A percentile compares a stretch with the other conserved stretches of the same genome.
These are phyloP conservation scores for Poecilia wingei DNA, from an alignment of 2,797 vertebrate genomes.

Conservation along the genomic window DNA sequence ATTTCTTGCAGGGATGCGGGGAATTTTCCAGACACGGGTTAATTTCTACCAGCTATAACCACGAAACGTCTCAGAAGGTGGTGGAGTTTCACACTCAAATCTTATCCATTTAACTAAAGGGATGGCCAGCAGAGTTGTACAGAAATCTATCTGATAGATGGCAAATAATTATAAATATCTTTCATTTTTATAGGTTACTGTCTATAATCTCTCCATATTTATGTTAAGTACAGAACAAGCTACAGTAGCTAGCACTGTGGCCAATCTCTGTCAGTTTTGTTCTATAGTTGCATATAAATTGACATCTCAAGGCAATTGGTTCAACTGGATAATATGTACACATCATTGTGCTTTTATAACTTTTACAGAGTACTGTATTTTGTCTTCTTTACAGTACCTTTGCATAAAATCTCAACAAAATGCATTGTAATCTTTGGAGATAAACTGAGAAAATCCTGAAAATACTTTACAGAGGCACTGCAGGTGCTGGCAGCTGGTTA, in stretches of 20 bases:
- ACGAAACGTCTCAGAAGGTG: conserved; percentile 27
- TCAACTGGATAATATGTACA: neutral
- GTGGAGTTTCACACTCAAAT: conserved; percentile 34
- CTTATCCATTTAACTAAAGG: conserved; percentile 53
- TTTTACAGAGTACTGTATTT: too few species aligned
- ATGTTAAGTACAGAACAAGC: conserved; percentile 53
- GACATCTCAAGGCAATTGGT: neutral
- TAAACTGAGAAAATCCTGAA: neutral
- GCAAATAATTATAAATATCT: conserved; percentile 62
- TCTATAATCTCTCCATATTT: conserved; percentile 45
- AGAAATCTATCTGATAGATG: conserved; percentile 57
- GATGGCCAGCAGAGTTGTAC: conserved; percentile 32
- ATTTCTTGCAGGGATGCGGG: neutral
- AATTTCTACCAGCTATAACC: neutral
- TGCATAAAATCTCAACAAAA: neutral
- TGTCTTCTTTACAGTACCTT: neutral
- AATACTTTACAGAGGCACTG: neutral
- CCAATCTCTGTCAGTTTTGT: neutral
- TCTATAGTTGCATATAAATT: neutral
- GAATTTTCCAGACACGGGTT: neutral
- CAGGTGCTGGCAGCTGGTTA: conserved; percentile 50
- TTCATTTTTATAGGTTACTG: conserved; percentile 63
- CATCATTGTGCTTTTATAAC: neutral
- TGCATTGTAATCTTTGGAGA: neutral
- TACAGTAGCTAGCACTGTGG: conserved; percentile 38